phyloP scores from a whole-genome alignment of 2,113 vertebrate genomes.

The Picathartes gymnocephalus region DNA sequence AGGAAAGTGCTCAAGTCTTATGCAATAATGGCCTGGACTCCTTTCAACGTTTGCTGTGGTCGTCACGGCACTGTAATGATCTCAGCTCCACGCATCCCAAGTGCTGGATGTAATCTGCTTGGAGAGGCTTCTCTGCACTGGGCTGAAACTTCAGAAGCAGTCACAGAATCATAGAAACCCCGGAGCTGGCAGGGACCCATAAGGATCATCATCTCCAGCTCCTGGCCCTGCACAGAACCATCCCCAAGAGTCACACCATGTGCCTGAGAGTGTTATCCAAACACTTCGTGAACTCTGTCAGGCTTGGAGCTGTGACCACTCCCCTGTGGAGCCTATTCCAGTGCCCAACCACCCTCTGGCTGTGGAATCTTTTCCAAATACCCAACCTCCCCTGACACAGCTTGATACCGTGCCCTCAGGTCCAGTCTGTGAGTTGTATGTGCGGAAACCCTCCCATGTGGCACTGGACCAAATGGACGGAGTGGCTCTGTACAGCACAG shows the following conservation, averaged over 20 bases:
- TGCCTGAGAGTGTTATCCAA: neutral
- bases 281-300: neutral
- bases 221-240: neutral
- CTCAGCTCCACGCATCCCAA: neutral
- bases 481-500: neutral
- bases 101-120: neutral
- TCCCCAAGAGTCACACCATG: neutral
- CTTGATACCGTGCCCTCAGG: neutral
- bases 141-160: neutral
- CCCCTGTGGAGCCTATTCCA: neutral
- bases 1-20: conserved; percentile 33
- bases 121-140: neutral
- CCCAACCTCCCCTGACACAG: neutral
- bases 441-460: rapidly evolving
- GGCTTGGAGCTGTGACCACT: neutral
- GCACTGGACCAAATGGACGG: rapidly evolving
- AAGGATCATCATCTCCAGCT: neutral
- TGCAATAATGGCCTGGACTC: conserved; percentile 21
- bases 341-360: neutral
- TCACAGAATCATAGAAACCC: neutral
- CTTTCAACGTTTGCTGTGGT: conserved; percentile 10
- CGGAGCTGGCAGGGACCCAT: neutral
- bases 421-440: neutral
- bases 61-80: neutral
- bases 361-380: neutral